phyloP scores from a whole-genome alignment of 2,888 invertebrate species.

The Nephrotoma guestfalica region DNA sequence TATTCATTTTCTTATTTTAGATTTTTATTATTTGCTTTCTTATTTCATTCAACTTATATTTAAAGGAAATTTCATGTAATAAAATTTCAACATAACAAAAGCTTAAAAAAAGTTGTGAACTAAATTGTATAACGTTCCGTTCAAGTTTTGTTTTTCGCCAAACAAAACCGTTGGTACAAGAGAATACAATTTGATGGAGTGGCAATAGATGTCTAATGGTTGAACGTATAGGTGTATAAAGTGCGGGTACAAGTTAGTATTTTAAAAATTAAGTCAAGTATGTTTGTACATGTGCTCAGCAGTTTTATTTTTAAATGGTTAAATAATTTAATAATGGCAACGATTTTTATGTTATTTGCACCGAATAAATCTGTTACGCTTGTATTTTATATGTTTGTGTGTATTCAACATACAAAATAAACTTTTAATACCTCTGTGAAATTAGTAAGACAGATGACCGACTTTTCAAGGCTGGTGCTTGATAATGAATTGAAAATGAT shows the following conservation, averaged over 20 bases:
- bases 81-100: not conserved
- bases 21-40: not conserved
- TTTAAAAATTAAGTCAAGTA: not conserved
- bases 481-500: too few species aligned
- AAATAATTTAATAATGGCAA: not conserved
- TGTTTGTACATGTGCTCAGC: not conserved
- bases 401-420: too few species aligned
- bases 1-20: not conserved
- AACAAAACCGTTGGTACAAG: not conserved
- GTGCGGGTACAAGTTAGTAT: not conserved
- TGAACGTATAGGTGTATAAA: not conserved
- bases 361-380: too few species aligned
- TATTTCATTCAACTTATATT: not conserved
- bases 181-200: not conserved
- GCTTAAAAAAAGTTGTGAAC: not conserved
- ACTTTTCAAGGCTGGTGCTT: too few species aligned
- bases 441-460: too few species aligned
- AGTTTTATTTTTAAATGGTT: not conserved
- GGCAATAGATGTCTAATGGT: not conserved
- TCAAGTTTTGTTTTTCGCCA: not conserved
- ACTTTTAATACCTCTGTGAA: too few species aligned
- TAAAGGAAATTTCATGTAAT: not conserved
- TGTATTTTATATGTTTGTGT: too few species aligned
- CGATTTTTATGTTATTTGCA: not conserved
- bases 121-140: not conserved